These are phyloP conservation scores for Philaethria dido DNA, from an alignment of 2,888 invertebrate genomes.

Conservation along the genomic window DNA sequence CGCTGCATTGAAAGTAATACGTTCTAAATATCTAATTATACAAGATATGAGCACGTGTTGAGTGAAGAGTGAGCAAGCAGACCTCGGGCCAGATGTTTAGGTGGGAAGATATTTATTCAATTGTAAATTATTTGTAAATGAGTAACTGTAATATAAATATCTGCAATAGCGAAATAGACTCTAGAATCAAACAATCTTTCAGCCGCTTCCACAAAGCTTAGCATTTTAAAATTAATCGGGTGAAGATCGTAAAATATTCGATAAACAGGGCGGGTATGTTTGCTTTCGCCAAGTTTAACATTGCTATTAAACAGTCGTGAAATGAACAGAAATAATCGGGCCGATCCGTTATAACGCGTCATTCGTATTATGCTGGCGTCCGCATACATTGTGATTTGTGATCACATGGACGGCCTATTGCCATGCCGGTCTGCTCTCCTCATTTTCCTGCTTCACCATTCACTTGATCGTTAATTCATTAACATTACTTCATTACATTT, in stretches of 20 bases:
- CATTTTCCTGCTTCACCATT: slow-evolving; percentile 67
- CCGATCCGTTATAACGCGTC: slow-evolving; percentile 81
- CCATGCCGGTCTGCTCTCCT: slow-evolving; percentile 64
- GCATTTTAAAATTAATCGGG: slow-evolving; percentile 80
- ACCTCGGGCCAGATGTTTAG: slow-evolving; percentile 68
- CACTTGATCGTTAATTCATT: slow-evolving; percentile 68
- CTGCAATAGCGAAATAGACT: slow-evolving; percentile 73
- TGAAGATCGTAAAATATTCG: slow-evolving; percentile 82
- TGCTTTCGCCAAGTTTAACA: slow-evolving; percentile 82
- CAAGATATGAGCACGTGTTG: slow-evolving; percentile 23
- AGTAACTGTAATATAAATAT: slow-evolving; percentile 81
- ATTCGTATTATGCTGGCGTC: slow-evolving; percentile 78
- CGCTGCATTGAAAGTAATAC: background rate
- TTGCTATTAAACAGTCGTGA: slow-evolving; percentile 84
- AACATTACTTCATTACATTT: slow-evolving; percentile 57
- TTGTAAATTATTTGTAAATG: slow-evolving; percentile 78
- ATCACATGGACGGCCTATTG: slow-evolving; percentile 62
- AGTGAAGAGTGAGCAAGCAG: slow-evolving; percentile 52
- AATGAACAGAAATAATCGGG: slow-evolving; percentile 83
- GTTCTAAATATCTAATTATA: slow-evolving; percentile 3
- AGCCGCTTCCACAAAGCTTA: slow-evolving; percentile 74
- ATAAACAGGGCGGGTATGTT: slow-evolving; percentile 82
- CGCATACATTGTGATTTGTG: slow-evolving; percentile 60
- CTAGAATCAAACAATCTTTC: slow-evolving; percentile 77
- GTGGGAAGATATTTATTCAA: slow-evolving; percentile 70